Base-by-base conservation (phyloP, 2,113 vertebrate species). In the Percopsis transmontana region DNA sequence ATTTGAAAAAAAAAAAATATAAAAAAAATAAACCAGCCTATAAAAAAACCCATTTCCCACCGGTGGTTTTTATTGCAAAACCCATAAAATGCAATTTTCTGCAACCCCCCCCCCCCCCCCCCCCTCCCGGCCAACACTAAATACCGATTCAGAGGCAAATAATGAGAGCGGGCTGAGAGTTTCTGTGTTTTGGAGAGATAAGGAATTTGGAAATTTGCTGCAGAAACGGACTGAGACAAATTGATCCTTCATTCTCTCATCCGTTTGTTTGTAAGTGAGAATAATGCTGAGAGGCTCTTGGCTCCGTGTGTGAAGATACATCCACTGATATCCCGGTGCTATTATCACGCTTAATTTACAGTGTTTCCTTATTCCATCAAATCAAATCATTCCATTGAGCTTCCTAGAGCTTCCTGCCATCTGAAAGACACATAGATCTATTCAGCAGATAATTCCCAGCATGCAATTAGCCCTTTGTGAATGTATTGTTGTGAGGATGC, bases 101-200 rank as follows among this genome's bases (percentile, higher is more conserved):
- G 70, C 73, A 76, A 59, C 38, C 59, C 56, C 58, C 58, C 11
- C 24, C 12, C 4, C n/a, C 52, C 24, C 41, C 45, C 18, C 27
- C 44, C 48, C 19, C 39, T 58, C 20, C 72, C n/a, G n/a, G n/a
- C 8, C 27, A 33, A 33, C 27, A 33, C 27, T 76, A 70, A 86
- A 85, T 82, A 80, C 73, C 62, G 73, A 83, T 81, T 85, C 82
- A 85, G 24, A 66, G 70, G 65, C 67, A 84, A 85, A 88, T 88
- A 85, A 76, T 84, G 68, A 71, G 76, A 70, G 70, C 83, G 74
- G 80, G 72, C 67, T 55, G 84, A 83, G 83, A 83, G 70, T 76
- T 85, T 70, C 72, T 84, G 81, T 92, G 89, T 87, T 89, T 79
- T 53, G 38, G 60, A 62, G 76, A 82, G 89, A 92, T 91, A 92